These are phyloP conservation scores for Porites lutea DNA, from an alignment of 64 coral and sea anemone genomes.

Conservation along the genomic window DNA sequence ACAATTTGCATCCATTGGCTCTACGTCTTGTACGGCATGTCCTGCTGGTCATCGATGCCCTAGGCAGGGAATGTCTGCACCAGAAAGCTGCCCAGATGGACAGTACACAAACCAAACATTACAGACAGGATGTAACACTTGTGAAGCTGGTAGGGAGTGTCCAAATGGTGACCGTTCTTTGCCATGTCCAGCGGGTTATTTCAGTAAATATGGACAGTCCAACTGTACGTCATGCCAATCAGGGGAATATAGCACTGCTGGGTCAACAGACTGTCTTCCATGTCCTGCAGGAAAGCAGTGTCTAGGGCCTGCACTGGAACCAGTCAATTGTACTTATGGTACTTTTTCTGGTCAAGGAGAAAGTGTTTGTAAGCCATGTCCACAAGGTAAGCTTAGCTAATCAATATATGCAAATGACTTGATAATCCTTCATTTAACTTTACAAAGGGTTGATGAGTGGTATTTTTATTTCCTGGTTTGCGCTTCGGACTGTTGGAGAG, in stretches of 20 bases:
- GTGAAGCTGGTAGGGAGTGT: conserved; percentile 86
- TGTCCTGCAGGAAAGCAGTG: conserved; percentile 95
- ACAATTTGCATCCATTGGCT: conserved; percentile 40
- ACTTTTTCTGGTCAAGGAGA: conserved; percentile 80
- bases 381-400: conserved; percentile 60
- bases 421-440: no score
- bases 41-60: conserved; percentile 79
- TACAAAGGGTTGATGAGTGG: no score
- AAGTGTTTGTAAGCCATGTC: conserved; percentile 71
- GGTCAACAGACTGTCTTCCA: conserved; percentile 73
- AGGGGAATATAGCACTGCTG: conserved; percentile 73
- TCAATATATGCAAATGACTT: background rate
- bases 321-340: conserved; percentile 88
- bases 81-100: conserved; percentile 81
- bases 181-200: conserved; percentile 83
- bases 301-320: conserved; percentile 59
- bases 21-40: conserved; percentile 72
- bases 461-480: no score
- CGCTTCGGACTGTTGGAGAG: no score
- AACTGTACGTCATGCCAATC: conserved; percentile 66
- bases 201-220: conserved; percentile 84
- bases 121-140: conserved; percentile 74
- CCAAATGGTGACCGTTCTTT: conserved; percentile 76
- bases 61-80: conserved; percentile 62
- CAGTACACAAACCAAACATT: conserved; percentile 84